A percentile compares a stretch with the other conserved stretches of the same genome.
Evolutionary conservation across 1,140 invertebrate genomes (phyloP).

Genomic region (Drosophila tsacasi): DNA sequence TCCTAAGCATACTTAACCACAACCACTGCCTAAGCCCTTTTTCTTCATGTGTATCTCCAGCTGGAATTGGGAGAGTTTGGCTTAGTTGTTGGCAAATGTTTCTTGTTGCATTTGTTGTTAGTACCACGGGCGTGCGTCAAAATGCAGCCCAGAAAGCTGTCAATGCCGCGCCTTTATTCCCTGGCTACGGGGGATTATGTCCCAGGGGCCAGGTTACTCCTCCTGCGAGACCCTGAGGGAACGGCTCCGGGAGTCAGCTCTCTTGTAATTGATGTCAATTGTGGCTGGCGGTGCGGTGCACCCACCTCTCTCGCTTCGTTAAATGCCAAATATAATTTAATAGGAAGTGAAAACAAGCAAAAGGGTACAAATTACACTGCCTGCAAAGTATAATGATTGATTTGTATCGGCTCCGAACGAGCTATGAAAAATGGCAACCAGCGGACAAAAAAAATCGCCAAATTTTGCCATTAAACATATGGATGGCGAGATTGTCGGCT

Average conservation of each 20-base stretch:
- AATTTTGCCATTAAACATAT: slow-evolving; percentile 62
- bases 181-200: slow-evolving; percentile 25
- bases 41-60: slow-evolving; percentile 13
- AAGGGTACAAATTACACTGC: slow-evolving; percentile 74
- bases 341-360: slow-evolving; percentile 83
- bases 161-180: slow-evolving; percentile 63
- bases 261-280: slow-evolving; percentile 80
- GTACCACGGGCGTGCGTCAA: slow-evolving; percentile 63
- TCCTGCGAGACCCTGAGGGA: slow-evolving; percentile 3
- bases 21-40: background rate
- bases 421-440: slow-evolving; percentile 46
- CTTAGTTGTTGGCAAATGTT: slow-evolving; percentile 17
- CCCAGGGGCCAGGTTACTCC: slow-evolving; percentile 21
- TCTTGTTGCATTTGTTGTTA: slow-evolving; percentile 31
- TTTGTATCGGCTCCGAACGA: slow-evolving; percentile 76
- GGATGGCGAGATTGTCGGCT: slow-evolving; percentile 36
- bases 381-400: slow-evolving; percentile 74
- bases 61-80: slow-evolving; percentile 40
- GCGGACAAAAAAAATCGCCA: slow-evolving; percentile 21
- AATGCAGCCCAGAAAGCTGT: slow-evolving; percentile 66
- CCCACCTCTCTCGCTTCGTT: slow-evolving; percentile 67
- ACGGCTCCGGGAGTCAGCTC: slow-evolving; percentile 69
- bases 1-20: too few relatives aligned
- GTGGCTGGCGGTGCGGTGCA: slow-evolving; percentile 47
- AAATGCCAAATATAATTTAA: slow-evolving; percentile 84